These are phyloP conservation scores for Drosophila nigritarsus DNA, from an alignment of 2,888 invertebrate genomes.

Conservation along the genomic window DNA sequence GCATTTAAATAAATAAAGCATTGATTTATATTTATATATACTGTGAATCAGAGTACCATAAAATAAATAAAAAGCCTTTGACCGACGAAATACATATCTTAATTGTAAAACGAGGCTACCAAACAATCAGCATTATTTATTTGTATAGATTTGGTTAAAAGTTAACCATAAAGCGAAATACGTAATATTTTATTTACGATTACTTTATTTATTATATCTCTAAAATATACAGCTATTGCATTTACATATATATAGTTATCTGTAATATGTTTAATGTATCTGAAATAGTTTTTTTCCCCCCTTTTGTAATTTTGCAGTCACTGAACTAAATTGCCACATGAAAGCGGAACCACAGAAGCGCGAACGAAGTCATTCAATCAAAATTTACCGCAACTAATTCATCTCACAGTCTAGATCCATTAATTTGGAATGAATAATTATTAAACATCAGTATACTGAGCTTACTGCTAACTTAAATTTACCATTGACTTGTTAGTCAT, in stretches of 20 bases:
- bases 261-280: background rate
- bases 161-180: no score
- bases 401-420: background rate
- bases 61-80: background rate
- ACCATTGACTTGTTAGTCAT: background rate
- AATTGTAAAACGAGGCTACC: background rate
- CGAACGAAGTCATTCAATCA: background rate
- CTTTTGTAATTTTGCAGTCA: background rate
- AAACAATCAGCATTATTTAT: background rate
- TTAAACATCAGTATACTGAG: no score
- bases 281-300: background rate
- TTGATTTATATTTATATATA: background rate
- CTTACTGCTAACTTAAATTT: background rate
- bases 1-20: background rate
- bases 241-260: background rate
- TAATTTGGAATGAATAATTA: background rate
- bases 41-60: background rate
- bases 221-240: background rate
- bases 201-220: background rate
- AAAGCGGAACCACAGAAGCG: background rate
- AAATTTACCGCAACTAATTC: background rate
- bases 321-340: background rate
- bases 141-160: background rate
- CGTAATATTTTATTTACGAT: background rate
- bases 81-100: background rate